Base-by-base conservation (phyloP, 1,140 invertebrate genomes). In the Pogonomyrmex californicus region DNA sequence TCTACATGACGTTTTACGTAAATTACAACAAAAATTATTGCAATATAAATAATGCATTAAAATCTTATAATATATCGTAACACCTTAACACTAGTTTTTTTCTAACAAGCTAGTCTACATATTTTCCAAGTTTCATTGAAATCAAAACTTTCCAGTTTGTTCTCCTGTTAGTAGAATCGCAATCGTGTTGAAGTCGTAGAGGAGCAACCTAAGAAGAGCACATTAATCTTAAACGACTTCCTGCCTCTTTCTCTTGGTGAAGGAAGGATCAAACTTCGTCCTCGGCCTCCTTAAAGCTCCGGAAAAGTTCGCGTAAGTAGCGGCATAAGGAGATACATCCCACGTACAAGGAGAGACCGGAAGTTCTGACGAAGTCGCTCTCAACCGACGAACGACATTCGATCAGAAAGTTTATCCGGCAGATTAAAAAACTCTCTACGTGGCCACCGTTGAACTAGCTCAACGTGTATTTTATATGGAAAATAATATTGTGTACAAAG, bases 341-440 rank as follows among this genome's bases (percentile, higher is more conserved):
- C 63, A 47, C 65, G 76, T 86, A 86, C 85, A 71, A 86, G 85
- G 62, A 36, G 36, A 23, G 62, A 83, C 56, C 60, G 49, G 58
- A 81, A 87, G 49, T 86, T 78, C 63, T 76, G 54, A 68, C 62
- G 60, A 87, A 76, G 68, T 87, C 71, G 70, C 71, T 85, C 63
- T 85, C 41, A 47, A 71, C 63, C 68, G 68, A 83, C 73, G 68
- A 54, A 63, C 71, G 82, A 86, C 70, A 75, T 86, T 82, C 68
- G 73, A 87, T 79, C 62, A 49, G 47, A 81, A 86, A 86, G 66
- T 88, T 86, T 81, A 75, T 54, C 76, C 70, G 66, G 38, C 58
- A 73, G 87, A 88, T 88, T 86, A 88, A 88, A 86, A 86, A 86
- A 86, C 51, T 88, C 85, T 33, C n/a, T n/a, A n/a, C 51, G 51